Percentiles rank a stretch among this genome's conserved stretches.
phyloP scores from a whole-genome alignment of 2,113 vertebrate genomes.

The Dromaius novaehollandiae region DNA sequence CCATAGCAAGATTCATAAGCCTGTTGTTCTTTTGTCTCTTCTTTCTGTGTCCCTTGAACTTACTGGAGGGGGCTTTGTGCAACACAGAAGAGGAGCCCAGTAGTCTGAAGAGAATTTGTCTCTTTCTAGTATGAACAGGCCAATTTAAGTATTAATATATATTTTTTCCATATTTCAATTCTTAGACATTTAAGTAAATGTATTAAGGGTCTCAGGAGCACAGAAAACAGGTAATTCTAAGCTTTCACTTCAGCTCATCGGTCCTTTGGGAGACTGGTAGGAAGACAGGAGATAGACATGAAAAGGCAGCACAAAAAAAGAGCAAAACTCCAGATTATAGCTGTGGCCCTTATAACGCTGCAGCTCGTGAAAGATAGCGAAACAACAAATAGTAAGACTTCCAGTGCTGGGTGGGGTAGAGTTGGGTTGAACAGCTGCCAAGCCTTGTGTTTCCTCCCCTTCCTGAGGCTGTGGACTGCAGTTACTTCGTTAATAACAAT shows the following conservation, averaged over 20 bases:
- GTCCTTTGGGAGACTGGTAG: background rate
- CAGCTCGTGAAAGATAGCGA: too few species aligned
- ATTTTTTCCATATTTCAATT: background rate
- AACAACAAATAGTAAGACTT: background rate
- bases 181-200: background rate
- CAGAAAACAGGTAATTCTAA: background rate
- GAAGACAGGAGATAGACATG: background rate
- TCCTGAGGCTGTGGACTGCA: background rate
- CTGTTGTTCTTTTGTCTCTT: background rate
- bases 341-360: fast-evolving
- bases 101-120: background rate
- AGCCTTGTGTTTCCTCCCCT: background rate
- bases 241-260: background rate
- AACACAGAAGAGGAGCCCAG: background rate
- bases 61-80: background rate
- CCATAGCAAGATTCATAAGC: background rate
- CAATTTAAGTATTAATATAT: background rate
- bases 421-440: background rate
- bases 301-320: background rate
- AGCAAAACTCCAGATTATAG: background rate
- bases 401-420: background rate
- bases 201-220: background rate
- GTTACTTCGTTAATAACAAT: background rate
- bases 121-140: background rate
- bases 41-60: background rate